Base-by-base conservation (phyloP, 2,113 vertebrate genomes). In the Heptranchias perlo region DNA sequence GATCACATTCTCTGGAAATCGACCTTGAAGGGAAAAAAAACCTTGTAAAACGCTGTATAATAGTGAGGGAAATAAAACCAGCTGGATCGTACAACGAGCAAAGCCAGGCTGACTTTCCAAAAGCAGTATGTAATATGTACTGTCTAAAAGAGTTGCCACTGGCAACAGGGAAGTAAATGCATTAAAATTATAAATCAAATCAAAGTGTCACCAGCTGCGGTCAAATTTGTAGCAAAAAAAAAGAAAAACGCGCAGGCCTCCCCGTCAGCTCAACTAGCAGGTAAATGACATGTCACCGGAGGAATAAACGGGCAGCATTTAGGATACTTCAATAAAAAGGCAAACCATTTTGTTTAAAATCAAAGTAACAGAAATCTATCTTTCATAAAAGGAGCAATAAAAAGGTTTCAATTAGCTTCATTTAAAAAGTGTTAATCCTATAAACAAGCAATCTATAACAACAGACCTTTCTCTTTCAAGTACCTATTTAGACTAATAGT, bases 21-120 rank as follows among this genome's bases (percentile, higher is more conserved):
- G 98, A 99, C 98, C 98, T 99, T 99, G 98, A 97, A 97, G 97
- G 96, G 97, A 69, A 69, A 73, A n/a, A 93, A 94, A 95, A 47
- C 94, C 94, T 95, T 95, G 94, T 95, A 95, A 95, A 95, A 95
- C 67, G 94, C 94, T 73, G 94, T 95, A 95, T 67, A 95, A 69
- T 67, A 95, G 94, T 16, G 94, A 95, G 65, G 94, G 94, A 52
- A 69, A 69, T 69, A 69, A 69, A 95, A 95, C 64, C 94, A 35
- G 65, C 94, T 69, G 94, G 64, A 95, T 95, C 67, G 47, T 67
- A 69, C 64, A 95, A 69, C 73, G 94, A 95, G 94, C 47, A 49
- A 73, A 95, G 44, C 64, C 94, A 93, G 64, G 73, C 65, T 47
- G 39, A 67, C 65, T 95, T 95, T 95, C 47, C 64, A 73, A 95